phyloP scores from a whole-genome alignment of 2,888 invertebrate genomes.

The Corbicula japonica region DNA sequence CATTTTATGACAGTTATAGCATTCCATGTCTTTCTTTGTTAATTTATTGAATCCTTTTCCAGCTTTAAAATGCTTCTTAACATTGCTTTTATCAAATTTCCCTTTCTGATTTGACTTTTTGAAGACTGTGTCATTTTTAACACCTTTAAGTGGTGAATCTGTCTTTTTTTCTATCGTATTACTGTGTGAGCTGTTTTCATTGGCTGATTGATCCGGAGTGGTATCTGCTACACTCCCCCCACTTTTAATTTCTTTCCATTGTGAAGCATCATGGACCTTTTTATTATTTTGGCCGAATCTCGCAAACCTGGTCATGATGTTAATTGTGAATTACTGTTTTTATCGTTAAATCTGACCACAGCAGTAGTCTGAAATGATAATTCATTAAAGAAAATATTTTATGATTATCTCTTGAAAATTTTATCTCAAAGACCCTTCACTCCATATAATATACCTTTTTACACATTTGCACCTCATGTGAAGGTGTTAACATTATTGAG shows the following conservation, averaged over 20 bases:
- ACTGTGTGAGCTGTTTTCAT: background rate
- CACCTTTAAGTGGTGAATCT: slow-evolving; percentile 27
- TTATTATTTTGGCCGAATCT: slow-evolving; percentile 71
- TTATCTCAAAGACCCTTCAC: too few relatives aligned
- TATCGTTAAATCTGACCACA: too few relatives aligned
- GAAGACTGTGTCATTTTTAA: slow-evolving; percentile 26
- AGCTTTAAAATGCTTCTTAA: too few relatives aligned
- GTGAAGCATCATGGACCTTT: slow-evolving; percentile 68
- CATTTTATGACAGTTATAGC: slow-evolving; percentile 92
- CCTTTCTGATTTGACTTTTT: slow-evolving; percentile 36
- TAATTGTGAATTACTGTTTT: too few relatives aligned
- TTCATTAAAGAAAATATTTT: too few relatives aligned
- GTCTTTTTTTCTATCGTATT: slow-evolving; percentile 12
- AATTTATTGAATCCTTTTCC: background rate
- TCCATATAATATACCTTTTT: too few relatives aligned
- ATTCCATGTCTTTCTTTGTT: slow-evolving; percentile 87
- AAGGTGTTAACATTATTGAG: too few relatives aligned
- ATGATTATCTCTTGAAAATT: too few relatives aligned
- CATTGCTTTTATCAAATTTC: slow-evolving; percentile 18
- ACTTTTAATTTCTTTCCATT: slow-evolving; percentile 71
- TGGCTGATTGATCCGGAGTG: slow-evolving; percentile 14
- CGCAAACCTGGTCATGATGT: slow-evolving; percentile 81
- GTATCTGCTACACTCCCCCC: background rate
- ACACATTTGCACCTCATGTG: too few relatives aligned
- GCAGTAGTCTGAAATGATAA: too few relatives aligned